phyloP scores from a whole-genome alignment of 2,888 invertebrate species.

The Microplitis deprimator region DNA sequence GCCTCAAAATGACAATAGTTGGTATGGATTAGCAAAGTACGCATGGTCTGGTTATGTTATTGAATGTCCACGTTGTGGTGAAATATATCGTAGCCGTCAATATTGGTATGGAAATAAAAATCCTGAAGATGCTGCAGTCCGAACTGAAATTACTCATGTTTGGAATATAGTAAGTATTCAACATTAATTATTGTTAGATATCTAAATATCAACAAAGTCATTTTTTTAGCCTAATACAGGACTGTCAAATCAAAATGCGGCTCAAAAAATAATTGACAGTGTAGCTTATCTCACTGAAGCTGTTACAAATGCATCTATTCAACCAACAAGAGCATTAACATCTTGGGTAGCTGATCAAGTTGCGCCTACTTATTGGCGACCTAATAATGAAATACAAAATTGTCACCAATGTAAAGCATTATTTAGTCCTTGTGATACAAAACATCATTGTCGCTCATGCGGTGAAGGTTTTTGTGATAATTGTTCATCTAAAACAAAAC shows the following conservation, averaged over 20 bases:
- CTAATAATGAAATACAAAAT: conserved; percentile 81
- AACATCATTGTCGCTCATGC: conserved; percentile 85
- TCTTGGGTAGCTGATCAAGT: conserved; percentile 85
- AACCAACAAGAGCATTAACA: conserved; percentile 79
- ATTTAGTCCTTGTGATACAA: conserved; percentile 75
- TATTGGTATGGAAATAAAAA: conserved; percentile 87
- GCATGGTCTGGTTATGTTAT: conserved; percentile 86
- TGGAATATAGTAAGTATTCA: conserved; percentile 72
- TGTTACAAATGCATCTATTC: conserved; percentile 78
- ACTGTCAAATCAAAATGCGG: conserved; percentile 74
- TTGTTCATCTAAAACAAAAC: conserved; percentile 79
- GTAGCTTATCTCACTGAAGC: conserved; percentile 77
- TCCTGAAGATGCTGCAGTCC: conserved; percentile 79
- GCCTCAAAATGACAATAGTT: conserved; percentile 71
- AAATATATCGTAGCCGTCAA: conserved; percentile 81
- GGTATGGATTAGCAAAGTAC: conserved; percentile 81
- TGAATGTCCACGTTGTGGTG: conserved; percentile 83
- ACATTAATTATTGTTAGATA: conserved; percentile 14
- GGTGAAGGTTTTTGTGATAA: conserved; percentile 85
- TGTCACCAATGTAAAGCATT: conserved; percentile 78
- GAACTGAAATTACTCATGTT: conserved; percentile 74
- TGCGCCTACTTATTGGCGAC: conserved; percentile 86
- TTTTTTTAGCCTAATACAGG: conserved; percentile 54
- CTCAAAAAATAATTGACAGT: conserved; percentile 78
- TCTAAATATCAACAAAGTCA: conserved; percentile 4